Percentiles rank a stretch among this genome's conserved stretches.
Evolutionary conservation across 53 echinoderm and acorn worm species (phyloP).

Genomic region (Patiria pectinifera): DNA sequence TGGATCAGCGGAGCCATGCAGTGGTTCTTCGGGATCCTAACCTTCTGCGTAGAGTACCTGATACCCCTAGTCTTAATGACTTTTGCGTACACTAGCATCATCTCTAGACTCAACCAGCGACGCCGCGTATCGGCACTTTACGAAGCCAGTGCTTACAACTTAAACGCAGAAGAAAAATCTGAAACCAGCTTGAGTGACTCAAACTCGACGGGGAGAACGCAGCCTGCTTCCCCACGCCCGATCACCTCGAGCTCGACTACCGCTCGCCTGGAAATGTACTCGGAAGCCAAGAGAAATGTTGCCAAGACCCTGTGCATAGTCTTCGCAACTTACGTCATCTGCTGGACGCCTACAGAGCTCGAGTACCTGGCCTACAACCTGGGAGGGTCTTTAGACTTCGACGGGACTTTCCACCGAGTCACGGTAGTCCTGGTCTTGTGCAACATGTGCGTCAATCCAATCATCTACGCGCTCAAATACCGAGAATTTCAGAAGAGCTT

Average conservation of each 20-base stretch:
- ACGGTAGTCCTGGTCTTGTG: constrained; percentile 75
- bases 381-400: constrained; percentile 75
- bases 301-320: constrained; percentile 83
- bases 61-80: constrained; percentile 84
- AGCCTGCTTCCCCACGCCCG: neutral
- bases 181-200: constrained; percentile 23
- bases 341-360: constrained; percentile 89
- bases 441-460: constrained; percentile 84
- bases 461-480: constrained; percentile 87
- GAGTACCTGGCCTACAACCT: constrained; percentile 86
- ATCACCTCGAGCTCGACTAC: neutral
- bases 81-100: constrained; percentile 82
- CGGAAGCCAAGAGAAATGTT: constrained; percentile 83
- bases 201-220: neutral
- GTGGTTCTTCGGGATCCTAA: constrained; percentile 71
- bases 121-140: constrained; percentile 28
- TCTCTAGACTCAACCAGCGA: constrained; percentile 67
- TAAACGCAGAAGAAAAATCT: neutral
- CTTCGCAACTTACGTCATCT: constrained; percentile 81
- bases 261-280: constrained; percentile 54
- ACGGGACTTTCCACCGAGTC: constrained; percentile 71
- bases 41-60: constrained; percentile 81
- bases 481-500: constrained; percentile 79
- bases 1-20: constrained; percentile 76
- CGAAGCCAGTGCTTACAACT: neutral